These are phyloP conservation scores for Falco biarmicus DNA, from an alignment of 2,797 vertebrate genomes.

Conservation along the genomic window DNA sequence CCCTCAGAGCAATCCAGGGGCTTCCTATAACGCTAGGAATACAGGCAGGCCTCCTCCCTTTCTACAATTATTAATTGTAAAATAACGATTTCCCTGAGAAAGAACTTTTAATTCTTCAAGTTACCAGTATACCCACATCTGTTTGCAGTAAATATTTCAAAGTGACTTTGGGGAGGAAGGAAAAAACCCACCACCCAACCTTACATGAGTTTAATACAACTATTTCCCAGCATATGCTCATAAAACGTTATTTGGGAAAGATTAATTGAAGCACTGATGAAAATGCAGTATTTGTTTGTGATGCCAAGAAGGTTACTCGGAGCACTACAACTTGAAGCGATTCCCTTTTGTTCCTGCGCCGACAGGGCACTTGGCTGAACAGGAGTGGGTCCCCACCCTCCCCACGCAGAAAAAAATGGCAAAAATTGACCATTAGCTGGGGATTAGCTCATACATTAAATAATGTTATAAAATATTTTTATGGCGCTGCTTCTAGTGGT, in stretches of 20 bases:
- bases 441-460: conserved; percentile 63
- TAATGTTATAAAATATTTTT: conserved; percentile 46
- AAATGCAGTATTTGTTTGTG: neutral
- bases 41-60: neutral
- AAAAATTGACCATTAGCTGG: conserved; percentile 50
- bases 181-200: neutral
- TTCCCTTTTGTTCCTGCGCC: neutral
- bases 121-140: neutral
- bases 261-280: neutral
- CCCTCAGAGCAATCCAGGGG: neutral
- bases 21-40: neutral
- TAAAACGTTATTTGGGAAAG: conserved; percentile 20
- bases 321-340: neutral
- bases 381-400: neutral
- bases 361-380: neutral
- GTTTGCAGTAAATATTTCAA: conserved; percentile 35
- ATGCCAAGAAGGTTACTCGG: neutral
- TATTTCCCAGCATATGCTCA: neutral
- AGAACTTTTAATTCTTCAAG: neutral
- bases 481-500: neutral
- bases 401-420: neutral
- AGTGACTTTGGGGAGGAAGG: neutral
- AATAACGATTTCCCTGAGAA: neutral
- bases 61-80: neutral
- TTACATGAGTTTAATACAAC: neutral